A percentile compares a stretch with the other conserved stretches of the same genome.
These are phyloP conservation scores for Perdita meconis DNA, from an alignment of 2,888 invertebrate species.

Conservation along the genomic window DNA sequence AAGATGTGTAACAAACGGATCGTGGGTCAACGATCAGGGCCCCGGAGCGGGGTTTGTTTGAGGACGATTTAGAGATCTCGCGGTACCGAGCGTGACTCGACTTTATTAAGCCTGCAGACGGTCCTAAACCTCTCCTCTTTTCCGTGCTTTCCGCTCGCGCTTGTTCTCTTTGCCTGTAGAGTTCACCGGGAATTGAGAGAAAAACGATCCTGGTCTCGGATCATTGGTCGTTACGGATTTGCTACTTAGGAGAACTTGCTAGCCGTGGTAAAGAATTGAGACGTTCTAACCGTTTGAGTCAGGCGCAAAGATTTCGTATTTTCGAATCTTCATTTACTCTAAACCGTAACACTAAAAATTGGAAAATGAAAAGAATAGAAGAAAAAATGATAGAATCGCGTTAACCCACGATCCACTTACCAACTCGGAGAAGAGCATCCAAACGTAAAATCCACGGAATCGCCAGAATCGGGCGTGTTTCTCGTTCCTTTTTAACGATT, in stretches of 20 bases:
- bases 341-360: neutral
- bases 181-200: neutral
- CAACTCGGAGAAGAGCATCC: neutral
- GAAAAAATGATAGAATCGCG: neutral
- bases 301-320: too few species aligned
- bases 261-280: neutral
- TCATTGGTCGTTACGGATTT: neutral
- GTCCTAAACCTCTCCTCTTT: slow-evolving; percentile 40
- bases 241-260: neutral
- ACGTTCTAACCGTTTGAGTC: too few species aligned
- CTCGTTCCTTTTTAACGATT: slow-evolving; percentile 52
- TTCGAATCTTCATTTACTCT: neutral
- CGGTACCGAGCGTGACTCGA: slow-evolving; percentile 78
- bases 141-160: neutral
- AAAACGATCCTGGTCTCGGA: slow-evolving; percentile 4
- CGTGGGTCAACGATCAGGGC: slow-evolving; percentile 74
- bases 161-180: neutral
- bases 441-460: slow-evolving; percentile 9
- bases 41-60: slow-evolving; percentile 70
- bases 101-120: slow-evolving; percentile 74
- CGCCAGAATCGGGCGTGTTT: slow-evolving; percentile 42
- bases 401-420: neutral
- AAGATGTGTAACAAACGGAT: slow-evolving; percentile 75
- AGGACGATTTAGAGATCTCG: slow-evolving; percentile 79
- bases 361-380: neutral